Percentiles rank a stretch among this genome's conserved stretches.
phyloP scores from a whole-genome alignment of 2,888 invertebrate species.

The Prosapia bicincta region DNA sequence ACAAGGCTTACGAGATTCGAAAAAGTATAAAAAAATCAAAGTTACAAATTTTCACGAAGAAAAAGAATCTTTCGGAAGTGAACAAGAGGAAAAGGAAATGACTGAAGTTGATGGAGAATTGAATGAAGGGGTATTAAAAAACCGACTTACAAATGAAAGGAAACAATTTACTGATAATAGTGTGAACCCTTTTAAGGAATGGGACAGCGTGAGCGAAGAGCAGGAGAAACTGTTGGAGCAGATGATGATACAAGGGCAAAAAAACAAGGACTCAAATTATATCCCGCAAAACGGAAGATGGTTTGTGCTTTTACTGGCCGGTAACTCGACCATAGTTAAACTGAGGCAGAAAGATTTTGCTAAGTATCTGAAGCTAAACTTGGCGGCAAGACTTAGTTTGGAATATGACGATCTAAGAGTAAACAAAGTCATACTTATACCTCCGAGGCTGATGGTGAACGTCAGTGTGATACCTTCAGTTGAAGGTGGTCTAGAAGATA shows the following conservation, averaged over 20 bases:
- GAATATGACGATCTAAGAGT: constrained; percentile 43
- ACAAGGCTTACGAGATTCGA: constrained; percentile 40
- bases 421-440: constrained; percentile 42
- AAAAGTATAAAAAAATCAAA: constrained; percentile 32
- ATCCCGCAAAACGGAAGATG: constrained; percentile 35
- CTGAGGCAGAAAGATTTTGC: constrained; percentile 43
- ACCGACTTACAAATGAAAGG: background rate
- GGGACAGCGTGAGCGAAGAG: constrained; percentile 42
- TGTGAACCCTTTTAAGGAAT: constrained; percentile 39
- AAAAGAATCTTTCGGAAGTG: constrained; percentile 37
- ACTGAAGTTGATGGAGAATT: background rate
- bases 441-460: constrained; percentile 42
- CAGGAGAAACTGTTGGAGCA: constrained; percentile 41
- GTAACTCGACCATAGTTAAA: constrained; percentile 43
- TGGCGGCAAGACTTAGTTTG: constrained; percentile 43
- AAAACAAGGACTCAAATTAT: constrained; percentile 17
- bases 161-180: background rate
- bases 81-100: constrained; percentile 21
- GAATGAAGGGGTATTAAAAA: background rate
- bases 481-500: constrained; percentile 30
- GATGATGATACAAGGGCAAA: constrained; percentile 36
- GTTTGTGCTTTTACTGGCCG: constrained; percentile 42
- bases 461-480: constrained; percentile 42
- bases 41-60: constrained; percentile 36
- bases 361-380: constrained; percentile 43